A percentile compares a stretch with the other conserved stretches of the same genome.
Conservation (phyloP, 1,140 invertebrate genomes). For the Acromyrmex echinatior region DNA sequence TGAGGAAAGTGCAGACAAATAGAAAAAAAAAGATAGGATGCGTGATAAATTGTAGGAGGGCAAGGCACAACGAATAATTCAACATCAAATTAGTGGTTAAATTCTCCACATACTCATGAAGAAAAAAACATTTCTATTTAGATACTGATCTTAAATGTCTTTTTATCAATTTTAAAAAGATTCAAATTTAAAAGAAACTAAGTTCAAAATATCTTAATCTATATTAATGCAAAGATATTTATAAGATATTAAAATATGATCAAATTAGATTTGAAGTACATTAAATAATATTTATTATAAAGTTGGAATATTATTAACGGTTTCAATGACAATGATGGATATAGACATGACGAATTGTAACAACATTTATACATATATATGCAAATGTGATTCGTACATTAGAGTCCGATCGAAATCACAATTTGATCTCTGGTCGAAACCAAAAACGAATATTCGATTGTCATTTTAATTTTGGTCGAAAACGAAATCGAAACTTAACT, state of each 20-base stretch:
- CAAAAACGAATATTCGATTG: too few species aligned
- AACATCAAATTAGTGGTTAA: neutral
- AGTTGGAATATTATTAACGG: neutral
- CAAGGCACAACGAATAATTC: neutral
- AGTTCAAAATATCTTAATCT: neutral
- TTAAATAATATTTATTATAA: neutral
- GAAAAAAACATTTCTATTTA: constrained; percentile 24
- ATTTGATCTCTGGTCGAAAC: too few species aligned
- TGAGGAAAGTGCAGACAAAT: neutral
- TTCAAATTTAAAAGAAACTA: neutral
- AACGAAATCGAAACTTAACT: too few species aligned
- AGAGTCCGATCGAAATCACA: too few species aligned
- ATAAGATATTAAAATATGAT: neutral
- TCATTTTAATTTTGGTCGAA: too few species aligned
- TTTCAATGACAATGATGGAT: too few species aligned
- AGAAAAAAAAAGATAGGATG: neutral
- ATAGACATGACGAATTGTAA: too few species aligned
- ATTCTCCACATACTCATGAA: neutral
- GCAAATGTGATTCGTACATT: too few species aligned
- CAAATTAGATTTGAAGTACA: neutral
- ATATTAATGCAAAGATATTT: neutral
- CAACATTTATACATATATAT: too few species aligned
- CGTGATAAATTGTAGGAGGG: neutral
- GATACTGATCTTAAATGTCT: neutral
- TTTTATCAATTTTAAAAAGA: neutral